A percentile compares a stretch with the other conserved stretches of the same genome.
Evolutionary conservation across 2,113 vertebrate genomes (phyloP).

Genomic region (Tapirus terrestris): DNA sequence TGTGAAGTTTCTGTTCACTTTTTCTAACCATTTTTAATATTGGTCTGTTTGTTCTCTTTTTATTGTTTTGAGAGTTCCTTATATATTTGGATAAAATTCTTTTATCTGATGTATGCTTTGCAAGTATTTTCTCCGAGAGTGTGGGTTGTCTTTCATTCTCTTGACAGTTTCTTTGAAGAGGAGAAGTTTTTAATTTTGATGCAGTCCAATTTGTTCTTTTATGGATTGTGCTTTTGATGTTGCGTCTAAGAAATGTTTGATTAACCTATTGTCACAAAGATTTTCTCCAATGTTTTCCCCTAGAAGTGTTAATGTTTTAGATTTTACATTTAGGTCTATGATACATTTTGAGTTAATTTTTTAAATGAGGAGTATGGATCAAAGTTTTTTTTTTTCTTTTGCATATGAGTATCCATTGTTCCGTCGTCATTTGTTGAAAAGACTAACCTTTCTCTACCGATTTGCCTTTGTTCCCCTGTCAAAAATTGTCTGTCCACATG

Average conservation of each 20-base stretch:
- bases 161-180: neutral
- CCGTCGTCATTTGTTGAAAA: neutral
- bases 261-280: neutral
- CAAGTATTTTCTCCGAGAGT: neutral
- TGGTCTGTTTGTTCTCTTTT: neutral
- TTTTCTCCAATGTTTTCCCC: neutral
- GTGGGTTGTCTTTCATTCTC: neutral
- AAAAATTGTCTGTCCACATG: neutral
- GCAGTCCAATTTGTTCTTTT: neutral
- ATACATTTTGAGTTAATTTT: neutral
- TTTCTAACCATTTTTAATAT: neutral
- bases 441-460: neutral
- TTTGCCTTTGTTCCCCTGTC: neutral
- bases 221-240: neutral
- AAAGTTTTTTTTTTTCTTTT: neutral
- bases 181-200: neutral
- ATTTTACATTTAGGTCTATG: neutral
- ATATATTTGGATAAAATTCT: neutral
- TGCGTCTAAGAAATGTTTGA: neutral
- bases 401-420: neutral
- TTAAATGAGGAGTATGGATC: neutral
- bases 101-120: neutral
- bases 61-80: neutral
- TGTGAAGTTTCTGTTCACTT: neutral
- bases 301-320: neutral